Evolutionary conservation across 2,113 vertebrate species (phyloP).

Genomic region (Vulpes lagopus): DNA sequence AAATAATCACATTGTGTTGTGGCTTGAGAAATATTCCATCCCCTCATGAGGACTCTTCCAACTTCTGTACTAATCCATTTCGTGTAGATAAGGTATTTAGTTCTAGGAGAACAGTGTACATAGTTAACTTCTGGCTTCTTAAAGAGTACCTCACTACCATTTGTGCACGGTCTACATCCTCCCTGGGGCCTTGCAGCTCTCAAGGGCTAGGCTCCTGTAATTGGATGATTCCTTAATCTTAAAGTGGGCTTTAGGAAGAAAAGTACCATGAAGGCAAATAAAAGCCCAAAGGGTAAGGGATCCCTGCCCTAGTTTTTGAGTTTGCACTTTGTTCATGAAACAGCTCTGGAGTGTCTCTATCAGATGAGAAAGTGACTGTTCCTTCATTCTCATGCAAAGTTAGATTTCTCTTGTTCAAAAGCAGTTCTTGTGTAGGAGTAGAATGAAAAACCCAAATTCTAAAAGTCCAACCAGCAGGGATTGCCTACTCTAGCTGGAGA

Average conservation of each 20-base stretch:
- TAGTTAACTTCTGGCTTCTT: not conserved
- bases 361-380: not conserved
- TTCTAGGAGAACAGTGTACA: not conserved
- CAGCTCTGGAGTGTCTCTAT: not conserved
- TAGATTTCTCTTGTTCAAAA: not conserved
- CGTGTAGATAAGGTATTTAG: not conserved
- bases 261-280: not conserved
- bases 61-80: not conserved
- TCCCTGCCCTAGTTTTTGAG: not conserved
- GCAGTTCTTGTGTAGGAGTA: not conserved
- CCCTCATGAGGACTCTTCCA: not conserved
- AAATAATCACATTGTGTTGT: not conserved
- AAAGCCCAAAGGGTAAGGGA: not conserved
- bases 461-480: not conserved
- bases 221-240: not conserved
- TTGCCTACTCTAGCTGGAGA: not conserved
- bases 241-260: not conserved
- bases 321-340: not conserved
- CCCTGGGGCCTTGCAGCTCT: not conserved
- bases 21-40: not conserved
- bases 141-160: not conserved
- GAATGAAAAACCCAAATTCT: constrained; percentile 21
- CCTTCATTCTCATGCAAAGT: not conserved
- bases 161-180: not conserved
- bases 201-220: not conserved